phyloP scores from a whole-genome alignment of 2,797 vertebrate genomes.

The Adrianichthys oophorus region DNA sequence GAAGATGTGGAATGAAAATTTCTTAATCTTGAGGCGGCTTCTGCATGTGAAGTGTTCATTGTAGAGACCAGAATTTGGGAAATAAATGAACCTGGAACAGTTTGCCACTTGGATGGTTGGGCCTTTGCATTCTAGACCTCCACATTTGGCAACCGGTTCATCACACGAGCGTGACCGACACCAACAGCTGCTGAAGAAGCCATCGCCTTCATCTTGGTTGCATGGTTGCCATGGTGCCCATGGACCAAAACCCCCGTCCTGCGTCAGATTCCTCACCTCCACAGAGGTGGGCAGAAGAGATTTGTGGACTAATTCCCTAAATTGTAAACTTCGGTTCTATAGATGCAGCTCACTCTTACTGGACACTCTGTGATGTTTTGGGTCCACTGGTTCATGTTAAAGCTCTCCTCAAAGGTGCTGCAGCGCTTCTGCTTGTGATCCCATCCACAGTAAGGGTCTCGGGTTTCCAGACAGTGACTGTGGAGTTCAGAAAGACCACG shows the following conservation, averaged over 20 bases:
- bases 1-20: rapidly evolving
- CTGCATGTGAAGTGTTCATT: no score
- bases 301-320: neutral
- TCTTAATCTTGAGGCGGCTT: no score
- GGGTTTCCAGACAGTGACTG: constrained; percentile 89
- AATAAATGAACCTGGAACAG: constrained; percentile 86
- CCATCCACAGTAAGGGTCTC: constrained; percentile 97
- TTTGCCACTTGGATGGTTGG: constrained; percentile 89
- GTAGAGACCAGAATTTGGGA: no score
- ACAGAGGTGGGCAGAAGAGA: neutral
- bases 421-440: constrained; percentile 88
- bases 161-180: constrained; percentile 88
- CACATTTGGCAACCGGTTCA: constrained; percentile 85
- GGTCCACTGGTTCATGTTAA: constrained; percentile 93
- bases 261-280: constrained; percentile 88
- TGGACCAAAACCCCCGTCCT: constrained; percentile 85
- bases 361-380: constrained; percentile 90
- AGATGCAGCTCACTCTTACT: constrained; percentile 72
- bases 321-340: neutral
- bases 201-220: constrained; percentile 82
- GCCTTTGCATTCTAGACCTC: constrained; percentile 85
- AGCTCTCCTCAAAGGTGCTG: constrained; percentile 88
- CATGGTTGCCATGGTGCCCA: constrained; percentile 90
- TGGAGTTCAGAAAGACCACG: constrained; percentile 1
- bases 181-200: constrained; percentile 82